Conservation (phyloP, 2,888 invertebrate genomes). For the Napeogenes sylphis region DNA sequence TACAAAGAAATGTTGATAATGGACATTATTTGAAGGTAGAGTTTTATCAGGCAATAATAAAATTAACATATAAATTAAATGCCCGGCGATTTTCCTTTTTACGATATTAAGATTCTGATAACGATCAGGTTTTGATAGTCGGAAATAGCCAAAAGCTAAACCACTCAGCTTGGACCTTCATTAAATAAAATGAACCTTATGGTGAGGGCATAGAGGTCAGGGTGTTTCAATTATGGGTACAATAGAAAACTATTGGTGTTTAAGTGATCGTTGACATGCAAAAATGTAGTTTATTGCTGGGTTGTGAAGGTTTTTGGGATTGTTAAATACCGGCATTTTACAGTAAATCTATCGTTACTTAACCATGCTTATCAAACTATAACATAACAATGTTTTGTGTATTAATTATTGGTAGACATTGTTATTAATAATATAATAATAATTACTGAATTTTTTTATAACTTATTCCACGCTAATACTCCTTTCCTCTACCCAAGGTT, state of each 20-base stretch:
- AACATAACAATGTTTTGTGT: no score
- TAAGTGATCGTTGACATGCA: slow-evolving; percentile 29
- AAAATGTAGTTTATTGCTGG: slow-evolving; percentile 23
- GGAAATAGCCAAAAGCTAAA: slow-evolving; percentile 36
- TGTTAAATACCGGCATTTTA: slow-evolving; percentile 17
- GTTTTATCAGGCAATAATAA: slow-evolving; percentile 38
- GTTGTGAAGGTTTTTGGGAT: slow-evolving; percentile 18
- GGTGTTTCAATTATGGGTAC: slow-evolving; percentile 20
- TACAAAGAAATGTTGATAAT: slow-evolving; percentile 9
- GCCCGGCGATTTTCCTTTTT: slow-evolving; percentile 44
- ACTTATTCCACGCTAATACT: no score
- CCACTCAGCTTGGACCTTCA: slow-evolving; percentile 25
- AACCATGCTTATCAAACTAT: background rate
- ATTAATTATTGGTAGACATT: no score
- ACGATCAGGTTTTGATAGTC: slow-evolving; percentile 51
- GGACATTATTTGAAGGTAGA: slow-evolving; percentile 33
- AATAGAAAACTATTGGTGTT: slow-evolving; percentile 23
- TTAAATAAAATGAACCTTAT: slow-evolving; percentile 19
- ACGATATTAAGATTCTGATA: slow-evolving; percentile 37
- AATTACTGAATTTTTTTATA: no score
- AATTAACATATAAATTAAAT: slow-evolving; percentile 70
- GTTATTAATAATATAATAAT: no score
- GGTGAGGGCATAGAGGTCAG: slow-evolving; percentile 4
- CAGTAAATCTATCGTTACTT: background rate
- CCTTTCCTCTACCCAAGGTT: no score